A percentile compares a stretch with the other conserved stretches of the same genome.
These are phyloP conservation scores for Leptura quadrifasciata DNA, from an alignment of 2,888 invertebrate genomes.

Conservation along the genomic window DNA sequence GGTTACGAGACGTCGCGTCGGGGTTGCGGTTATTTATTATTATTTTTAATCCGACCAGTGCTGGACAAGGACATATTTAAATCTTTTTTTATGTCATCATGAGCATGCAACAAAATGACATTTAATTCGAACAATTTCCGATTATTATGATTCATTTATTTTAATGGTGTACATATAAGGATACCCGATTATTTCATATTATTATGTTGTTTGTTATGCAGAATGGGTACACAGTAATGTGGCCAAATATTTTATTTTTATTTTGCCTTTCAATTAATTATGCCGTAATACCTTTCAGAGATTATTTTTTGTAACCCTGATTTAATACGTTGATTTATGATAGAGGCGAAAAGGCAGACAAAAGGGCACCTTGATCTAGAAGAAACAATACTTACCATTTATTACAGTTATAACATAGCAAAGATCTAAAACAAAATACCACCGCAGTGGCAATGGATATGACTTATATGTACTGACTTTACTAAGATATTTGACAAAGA, in stretches of 20 bases:
- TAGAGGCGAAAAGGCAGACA: neutral
- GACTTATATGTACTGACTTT: too few relatives aligned
- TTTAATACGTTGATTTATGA: constrained; percentile 9
- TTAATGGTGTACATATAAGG: constrained; percentile 23
- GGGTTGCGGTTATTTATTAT: constrained; percentile 11
- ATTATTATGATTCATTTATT: constrained; percentile 18
- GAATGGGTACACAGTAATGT: neutral
- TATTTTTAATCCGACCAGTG: constrained; percentile 7
- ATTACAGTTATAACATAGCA: too few relatives aligned
- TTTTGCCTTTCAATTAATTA: neutral
- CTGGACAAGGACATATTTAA: neutral
- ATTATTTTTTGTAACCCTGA: constrained; percentile 15
- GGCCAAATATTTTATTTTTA: constrained; percentile 4
- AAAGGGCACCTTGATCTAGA: neutral
- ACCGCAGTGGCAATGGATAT: too few relatives aligned
- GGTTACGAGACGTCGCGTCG: constrained; percentile 8
- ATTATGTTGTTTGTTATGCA: constrained; percentile 16
- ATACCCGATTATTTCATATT: neutral
- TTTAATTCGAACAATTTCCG: constrained; percentile 2
- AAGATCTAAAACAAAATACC: too few relatives aligned
- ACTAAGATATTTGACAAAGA: too few relatives aligned
- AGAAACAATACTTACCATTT: too few relatives aligned
- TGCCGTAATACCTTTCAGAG: constrained; percentile 6
- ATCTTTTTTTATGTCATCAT: neutral
- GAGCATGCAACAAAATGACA: neutral